Conservation (phyloP, 2,888 invertebrate genomes). For the Synergus itoensis region DNA sequence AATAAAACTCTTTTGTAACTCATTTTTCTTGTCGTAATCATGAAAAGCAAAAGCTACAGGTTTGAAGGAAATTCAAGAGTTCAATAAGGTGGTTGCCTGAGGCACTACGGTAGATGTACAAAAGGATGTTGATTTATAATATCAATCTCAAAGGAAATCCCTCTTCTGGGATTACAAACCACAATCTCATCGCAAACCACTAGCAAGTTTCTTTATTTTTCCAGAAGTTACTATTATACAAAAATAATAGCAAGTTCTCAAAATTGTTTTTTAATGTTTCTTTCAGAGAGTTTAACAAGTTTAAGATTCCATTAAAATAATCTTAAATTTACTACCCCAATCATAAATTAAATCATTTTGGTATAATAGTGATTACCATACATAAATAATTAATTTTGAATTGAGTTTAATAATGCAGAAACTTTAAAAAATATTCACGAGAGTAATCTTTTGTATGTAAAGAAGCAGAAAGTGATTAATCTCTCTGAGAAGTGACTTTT, state of each 20-base stretch:
- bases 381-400: too few relatives aligned
- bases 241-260: not conserved
- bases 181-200: not conserved
- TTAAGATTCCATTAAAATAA: too few relatives aligned
- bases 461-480: not conserved
- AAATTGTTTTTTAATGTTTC: not conserved
- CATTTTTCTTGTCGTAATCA: not conserved
- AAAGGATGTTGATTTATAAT: slow-evolving; percentile 28
- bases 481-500: not conserved
- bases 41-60: not conserved
- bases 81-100: slow-evolving; percentile 17
- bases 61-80: slow-evolving; percentile 26
- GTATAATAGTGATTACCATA: too few relatives aligned
- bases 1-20: slow-evolving; percentile 5
- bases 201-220: not conserved
- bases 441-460: not conserved
- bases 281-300: too few relatives aligned
- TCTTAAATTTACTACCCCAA: too few relatives aligned
- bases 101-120: slow-evolving; percentile 12
- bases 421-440: too few relatives aligned
- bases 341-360: too few relatives aligned
- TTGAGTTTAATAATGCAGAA: too few relatives aligned
- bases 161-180: not conserved
- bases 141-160: slow-evolving; percentile 26
- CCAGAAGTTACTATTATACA: not conserved